These are phyloP conservation scores for Athene noctua DNA, from an alignment of 2,113 vertebrate genomes.

Conservation along the genomic window DNA sequence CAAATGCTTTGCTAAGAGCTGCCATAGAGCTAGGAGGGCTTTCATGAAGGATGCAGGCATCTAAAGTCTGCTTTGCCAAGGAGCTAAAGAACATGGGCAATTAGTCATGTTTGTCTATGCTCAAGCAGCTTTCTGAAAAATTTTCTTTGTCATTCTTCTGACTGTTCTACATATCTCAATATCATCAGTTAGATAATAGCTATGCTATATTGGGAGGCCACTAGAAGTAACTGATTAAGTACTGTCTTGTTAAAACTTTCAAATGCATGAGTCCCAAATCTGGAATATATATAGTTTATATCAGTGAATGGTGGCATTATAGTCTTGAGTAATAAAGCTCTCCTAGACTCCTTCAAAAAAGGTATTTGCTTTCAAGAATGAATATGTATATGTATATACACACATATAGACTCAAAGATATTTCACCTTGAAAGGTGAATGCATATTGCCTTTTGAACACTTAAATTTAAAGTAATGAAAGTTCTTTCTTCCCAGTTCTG, in stretches of 20 bases:
- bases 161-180: background rate
- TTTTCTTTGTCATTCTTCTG: conserved; percentile 48
- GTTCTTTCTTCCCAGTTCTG: background rate
- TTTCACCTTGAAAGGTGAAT: background rate
- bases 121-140: conserved; percentile 29
- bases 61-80: conserved; percentile 51
- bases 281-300: background rate
- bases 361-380: background rate
- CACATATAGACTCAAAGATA: background rate
- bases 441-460: background rate
- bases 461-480: background rate
- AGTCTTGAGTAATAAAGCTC: conserved; percentile 13
- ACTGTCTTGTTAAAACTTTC: background rate
- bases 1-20: conserved; percentile 76
- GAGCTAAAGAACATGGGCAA: conserved; percentile 57
- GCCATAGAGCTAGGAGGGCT: conserved; percentile 63
- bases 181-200: background rate
- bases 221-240: background rate
- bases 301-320: too few relatives aligned
- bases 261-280: background rate
- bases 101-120: conserved; percentile 65
- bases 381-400: too few relatives aligned
- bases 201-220: background rate
- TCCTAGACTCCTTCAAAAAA: background rate
- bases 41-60: conserved; percentile 63